Conservation (phyloP, 2,113 vertebrate species). For the Rhinoptilus africanus region DNA sequence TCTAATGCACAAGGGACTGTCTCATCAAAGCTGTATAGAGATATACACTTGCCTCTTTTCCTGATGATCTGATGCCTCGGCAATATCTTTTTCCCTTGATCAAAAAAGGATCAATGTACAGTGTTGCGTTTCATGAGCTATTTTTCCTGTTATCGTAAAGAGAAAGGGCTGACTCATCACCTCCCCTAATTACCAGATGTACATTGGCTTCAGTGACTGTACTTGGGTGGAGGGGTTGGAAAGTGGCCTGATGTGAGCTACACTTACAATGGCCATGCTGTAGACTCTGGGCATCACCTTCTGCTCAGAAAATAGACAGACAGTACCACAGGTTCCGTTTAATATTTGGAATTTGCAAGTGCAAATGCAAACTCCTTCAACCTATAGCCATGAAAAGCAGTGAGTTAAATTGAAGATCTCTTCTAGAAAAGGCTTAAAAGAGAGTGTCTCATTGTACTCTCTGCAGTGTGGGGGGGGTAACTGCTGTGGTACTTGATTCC, state of each 20-base stretch:
- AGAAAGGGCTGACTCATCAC: not conserved
- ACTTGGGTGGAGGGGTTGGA: not conserved
- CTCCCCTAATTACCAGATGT: not conserved
- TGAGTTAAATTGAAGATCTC: not conserved
- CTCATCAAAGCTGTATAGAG: not conserved
- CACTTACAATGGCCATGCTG: accelerated
- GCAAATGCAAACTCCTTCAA: not conserved
- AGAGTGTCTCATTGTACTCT: not conserved
- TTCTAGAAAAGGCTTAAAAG: not conserved
- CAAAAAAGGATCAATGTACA: slow-evolving; percentile 28
- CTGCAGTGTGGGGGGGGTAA: not conserved
- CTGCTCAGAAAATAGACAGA: not conserved
- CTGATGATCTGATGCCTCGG: not conserved
- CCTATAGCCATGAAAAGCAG: not conserved
- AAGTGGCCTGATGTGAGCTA: not conserved
- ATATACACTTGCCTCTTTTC: not conserved
- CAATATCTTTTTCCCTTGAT: slow-evolving; percentile 27
- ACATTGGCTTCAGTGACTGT: not conserved
- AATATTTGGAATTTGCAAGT: not conserved
- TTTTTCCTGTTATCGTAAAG: slow-evolving; percentile 9
- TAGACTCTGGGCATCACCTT: accelerated
- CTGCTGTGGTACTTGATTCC: not conserved
- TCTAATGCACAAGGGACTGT: not conserved
- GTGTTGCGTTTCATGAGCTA: not conserved
- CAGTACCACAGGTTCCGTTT: accelerated